Percentiles rank a stretch among this genome's conserved stretches.
Conservation (phyloP, 2,888 invertebrate species). For the Euspilapteryx auroguttella region DNA sequence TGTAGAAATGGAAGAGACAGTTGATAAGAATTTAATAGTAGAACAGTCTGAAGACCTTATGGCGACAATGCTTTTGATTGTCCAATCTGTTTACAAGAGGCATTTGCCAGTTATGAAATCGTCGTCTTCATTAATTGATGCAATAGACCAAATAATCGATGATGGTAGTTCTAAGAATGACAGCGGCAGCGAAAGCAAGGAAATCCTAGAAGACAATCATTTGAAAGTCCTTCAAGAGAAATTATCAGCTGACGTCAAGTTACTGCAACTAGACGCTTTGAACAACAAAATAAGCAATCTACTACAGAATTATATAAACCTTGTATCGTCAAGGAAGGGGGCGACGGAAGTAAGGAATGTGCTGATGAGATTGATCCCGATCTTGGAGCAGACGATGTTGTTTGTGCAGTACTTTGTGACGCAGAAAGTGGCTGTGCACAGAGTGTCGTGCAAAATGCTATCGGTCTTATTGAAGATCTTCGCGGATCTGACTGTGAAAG, state of each 20-base stretch:
- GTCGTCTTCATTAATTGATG: constrained; percentile 24
- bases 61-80: constrained; percentile 27
- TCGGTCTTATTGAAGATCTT: constrained; percentile 84
- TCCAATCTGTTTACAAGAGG: constrained; percentile 41
- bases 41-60: constrained; percentile 32
- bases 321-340: constrained; percentile 19
- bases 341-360: constrained; percentile 23
- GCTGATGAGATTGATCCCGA: constrained; percentile 59
- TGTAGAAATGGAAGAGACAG: constrained; percentile 17
- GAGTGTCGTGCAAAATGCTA: constrained; percentile 80
- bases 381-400: constrained; percentile 76
- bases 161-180: constrained; percentile 15
- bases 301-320: constrained; percentile 35
- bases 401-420: constrained; percentile 79
- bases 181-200: constrained; percentile 41
- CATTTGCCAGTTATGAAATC: constrained; percentile 24
- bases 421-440: constrained; percentile 76
- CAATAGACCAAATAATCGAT: constrained; percentile 35
- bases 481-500: constrained; percentile 74
- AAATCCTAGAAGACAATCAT: constrained; percentile 63
- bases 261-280: constrained; percentile 57
- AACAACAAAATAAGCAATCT: constrained; percentile 37
- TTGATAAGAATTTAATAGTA: not conserved
- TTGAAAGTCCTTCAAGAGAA: constrained; percentile 68
- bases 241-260: constrained; percentile 61